Evolutionary conservation across 2,888 invertebrate species (phyloP), one percentile per base, ranked within the genome.

Genomic region (Microplitis manilae): DNA sequence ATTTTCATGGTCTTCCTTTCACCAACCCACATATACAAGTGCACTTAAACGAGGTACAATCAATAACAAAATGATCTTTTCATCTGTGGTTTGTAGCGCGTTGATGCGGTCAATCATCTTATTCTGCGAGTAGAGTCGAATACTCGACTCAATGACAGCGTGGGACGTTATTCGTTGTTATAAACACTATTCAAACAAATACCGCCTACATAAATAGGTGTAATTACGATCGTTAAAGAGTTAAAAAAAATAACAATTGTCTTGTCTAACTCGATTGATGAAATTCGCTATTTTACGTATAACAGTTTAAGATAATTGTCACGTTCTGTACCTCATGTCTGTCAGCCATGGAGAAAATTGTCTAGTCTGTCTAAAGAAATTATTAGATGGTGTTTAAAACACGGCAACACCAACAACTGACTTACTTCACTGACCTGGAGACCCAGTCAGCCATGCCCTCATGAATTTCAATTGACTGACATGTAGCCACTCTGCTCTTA

Each of bases 341-440:
- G 50, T 50, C 2, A 13, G 13, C 50, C 9, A 50, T 13, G 2
- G 13, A 50, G 50, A 50, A 50, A 50, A 50, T 13, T 13, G 13
- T 13, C 13, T 50, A 50, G 50, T 8, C 13, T 41, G 41, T 41
- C 41, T 50, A 50, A 8, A 50, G 13, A 50, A 50, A 8, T 50
- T 50, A 62, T 15, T 64, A 30, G 17, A 73, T 30, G 62, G 41
- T 20, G 40, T 15, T 73, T 65, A 30, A 41, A 71, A 62, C 61
- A 64, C 17, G 64, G 62, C 62, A 65, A 65, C 73, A 30, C 50
- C 59, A 50, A 9, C 9, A 41, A 13, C 83, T 86, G 87, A 83
- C 88, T 89, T 87, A 88, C 88, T 88, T 88, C 79, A 81, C 83
- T 89, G 89, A 89, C 89, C 88, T 82, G 86, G 84, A 88, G 89